A percentile compares a stretch with the other conserved stretches of the same genome.
Conservation (phyloP, 2,888 invertebrate species). For the Zaprionus obscuricornis region DNA sequence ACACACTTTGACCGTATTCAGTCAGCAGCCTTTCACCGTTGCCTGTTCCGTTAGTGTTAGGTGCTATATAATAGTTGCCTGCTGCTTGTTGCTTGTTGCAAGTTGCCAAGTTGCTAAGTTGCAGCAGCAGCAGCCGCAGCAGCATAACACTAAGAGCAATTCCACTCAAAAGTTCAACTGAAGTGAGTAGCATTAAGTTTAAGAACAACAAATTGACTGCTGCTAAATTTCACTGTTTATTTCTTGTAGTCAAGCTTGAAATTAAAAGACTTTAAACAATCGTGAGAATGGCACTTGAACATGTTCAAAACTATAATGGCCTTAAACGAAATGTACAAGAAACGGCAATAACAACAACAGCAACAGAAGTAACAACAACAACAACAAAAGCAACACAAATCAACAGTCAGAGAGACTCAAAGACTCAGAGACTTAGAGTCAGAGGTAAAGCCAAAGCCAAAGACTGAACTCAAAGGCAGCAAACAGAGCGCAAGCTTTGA, state of each 20-base stretch:
- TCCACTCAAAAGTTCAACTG: conserved; percentile 48
- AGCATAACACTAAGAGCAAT: conserved; percentile 12
- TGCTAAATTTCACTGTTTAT: conserved; percentile 76
- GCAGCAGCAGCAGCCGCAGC: not conserved
- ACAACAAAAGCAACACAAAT: conserved; percentile 46
- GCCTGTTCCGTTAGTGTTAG: conserved; percentile 7
- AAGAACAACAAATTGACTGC: conserved; percentile 64
- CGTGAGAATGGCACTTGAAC: conserved; percentile 78
- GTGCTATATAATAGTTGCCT: too few species aligned
- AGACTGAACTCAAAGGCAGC: conserved; percentile 46
- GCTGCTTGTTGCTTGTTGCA: too few species aligned
- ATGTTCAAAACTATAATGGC: conserved; percentile 75
- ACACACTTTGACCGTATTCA: conserved; percentile 49
- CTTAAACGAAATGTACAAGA: conserved; percentile 69
- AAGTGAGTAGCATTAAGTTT: conserved; percentile 64
- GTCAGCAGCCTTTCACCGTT: conserved; percentile 59
- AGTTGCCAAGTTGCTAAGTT: conserved; percentile 11
- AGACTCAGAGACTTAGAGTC: too few species aligned
- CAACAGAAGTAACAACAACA: conserved; percentile 30
- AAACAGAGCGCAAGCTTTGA: conserved; percentile 64
- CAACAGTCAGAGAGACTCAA: conserved; percentile 57
- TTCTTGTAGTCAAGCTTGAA: conserved; percentile 69
- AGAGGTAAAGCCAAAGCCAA: conserved; percentile 15
- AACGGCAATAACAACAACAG: conserved; percentile 23
- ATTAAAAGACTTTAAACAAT: conserved; percentile 78